phyloP scores from a whole-genome alignment of 2,797 vertebrate species.

The Bradypodion ventrale region DNA sequence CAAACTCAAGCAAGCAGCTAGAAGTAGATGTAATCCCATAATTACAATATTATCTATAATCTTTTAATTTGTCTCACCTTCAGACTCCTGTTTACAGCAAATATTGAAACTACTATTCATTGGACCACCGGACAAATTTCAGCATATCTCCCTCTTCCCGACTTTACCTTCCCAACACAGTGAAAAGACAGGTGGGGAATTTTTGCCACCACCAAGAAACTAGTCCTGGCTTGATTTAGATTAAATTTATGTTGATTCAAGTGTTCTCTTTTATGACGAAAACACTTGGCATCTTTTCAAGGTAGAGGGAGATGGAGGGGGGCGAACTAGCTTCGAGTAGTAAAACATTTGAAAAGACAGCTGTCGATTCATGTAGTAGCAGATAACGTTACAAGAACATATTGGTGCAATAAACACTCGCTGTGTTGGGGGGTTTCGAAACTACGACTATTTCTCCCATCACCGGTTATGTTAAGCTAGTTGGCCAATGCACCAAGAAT shows the following conservation, averaged over 20 bases:
- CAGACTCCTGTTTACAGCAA: constrained; percentile 27
- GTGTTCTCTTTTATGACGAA: constrained; percentile 67
- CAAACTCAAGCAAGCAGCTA: not conserved
- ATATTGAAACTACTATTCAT: not conserved
- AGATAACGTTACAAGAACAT: constrained; percentile 37
- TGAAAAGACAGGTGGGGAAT: constrained; percentile 54
- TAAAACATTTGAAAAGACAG: constrained; percentile 61
- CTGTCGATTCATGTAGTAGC: constrained; percentile 62
- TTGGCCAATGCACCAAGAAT: not conserved
- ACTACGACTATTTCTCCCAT: constrained; percentile 48
- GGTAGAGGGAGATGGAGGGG: constrained; percentile 49
- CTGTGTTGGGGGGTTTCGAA: constrained; percentile 9
- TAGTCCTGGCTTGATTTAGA: constrained; percentile 62
- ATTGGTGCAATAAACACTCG: constrained; percentile 52
- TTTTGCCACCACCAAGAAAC: constrained; percentile 50
- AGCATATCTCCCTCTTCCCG: not conserved
- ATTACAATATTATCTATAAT: constrained; percentile 1
- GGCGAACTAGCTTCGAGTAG: constrained; percentile 25
- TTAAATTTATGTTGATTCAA: constrained; percentile 66
- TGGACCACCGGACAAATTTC: constrained; percentile 34
- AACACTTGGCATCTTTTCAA: constrained; percentile 61
- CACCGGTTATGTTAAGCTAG: not conserved
- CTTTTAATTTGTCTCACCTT: constrained; percentile 23
- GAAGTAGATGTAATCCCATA: constrained; percentile 1
- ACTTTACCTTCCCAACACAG: constrained; percentile 22